Evolutionary conservation across 2,113 vertebrate species (phyloP).

Genomic region (Tapirus terrestris): DNA sequence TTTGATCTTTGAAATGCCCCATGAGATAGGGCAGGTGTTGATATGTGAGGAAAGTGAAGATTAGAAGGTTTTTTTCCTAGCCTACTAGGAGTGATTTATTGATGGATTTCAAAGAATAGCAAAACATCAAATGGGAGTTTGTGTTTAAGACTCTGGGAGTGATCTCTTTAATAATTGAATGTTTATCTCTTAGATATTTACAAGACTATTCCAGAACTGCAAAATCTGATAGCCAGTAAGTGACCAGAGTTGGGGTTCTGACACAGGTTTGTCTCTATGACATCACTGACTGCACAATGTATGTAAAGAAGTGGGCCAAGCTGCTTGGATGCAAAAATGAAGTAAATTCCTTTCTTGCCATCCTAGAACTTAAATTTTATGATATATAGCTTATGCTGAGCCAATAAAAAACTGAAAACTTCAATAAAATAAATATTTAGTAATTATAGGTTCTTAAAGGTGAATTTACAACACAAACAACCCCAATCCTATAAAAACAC

Average conservation of each 20-base stretch:
- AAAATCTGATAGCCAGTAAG: slow-evolving; percentile 30
- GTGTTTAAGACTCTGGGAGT: slow-evolving; percentile 4
- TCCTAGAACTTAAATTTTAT: slow-evolving; percentile 44
- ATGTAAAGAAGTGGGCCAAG: not conserved
- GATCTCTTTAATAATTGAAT: not conserved
- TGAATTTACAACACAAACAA: not conserved
- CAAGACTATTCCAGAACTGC: not conserved
- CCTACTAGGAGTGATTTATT: slow-evolving; percentile 17
- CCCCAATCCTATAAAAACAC: not conserved
- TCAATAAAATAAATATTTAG: not conserved
- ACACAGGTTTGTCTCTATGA: not conserved
- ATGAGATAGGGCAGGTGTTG: not conserved
- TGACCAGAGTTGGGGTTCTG: not conserved
- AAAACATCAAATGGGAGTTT: slow-evolving; percentile 17
- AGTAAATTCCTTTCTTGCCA: not conserved
- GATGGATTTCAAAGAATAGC: slow-evolving; percentile 31
- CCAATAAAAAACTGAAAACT: not conserved
- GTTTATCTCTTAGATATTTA: slow-evolving; percentile 43
- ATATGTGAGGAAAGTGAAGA: not conserved
- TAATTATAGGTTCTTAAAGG: not conserved
- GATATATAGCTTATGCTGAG: slow-evolving; percentile 5
- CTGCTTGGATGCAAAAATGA: not conserved
- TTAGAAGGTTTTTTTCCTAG: not conserved
- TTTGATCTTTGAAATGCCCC: slow-evolving; percentile 24
- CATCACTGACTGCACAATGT: not conserved